phyloP scores from a whole-genome alignment of 2,113 vertebrate genomes.

The Sinosuthora webbiana region DNA sequence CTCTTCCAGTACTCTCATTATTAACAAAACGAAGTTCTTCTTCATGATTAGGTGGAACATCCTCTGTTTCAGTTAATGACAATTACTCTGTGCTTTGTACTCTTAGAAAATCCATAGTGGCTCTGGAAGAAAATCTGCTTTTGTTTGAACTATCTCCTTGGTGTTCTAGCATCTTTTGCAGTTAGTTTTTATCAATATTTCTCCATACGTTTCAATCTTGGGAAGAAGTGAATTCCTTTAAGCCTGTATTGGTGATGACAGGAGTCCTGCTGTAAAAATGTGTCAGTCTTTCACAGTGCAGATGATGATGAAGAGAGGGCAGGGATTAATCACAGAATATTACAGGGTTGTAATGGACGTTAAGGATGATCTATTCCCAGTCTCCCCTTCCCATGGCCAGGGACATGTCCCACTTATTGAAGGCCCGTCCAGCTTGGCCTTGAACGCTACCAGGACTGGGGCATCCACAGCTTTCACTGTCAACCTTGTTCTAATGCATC shows the following conservation, averaged over 20 bases:
- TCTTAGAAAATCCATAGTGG: fast-evolving
- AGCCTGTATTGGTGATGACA: fast-evolving
- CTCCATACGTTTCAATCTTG: neutral
- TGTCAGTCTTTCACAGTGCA: neutral
- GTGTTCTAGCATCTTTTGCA: neutral
- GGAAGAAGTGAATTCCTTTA: neutral
- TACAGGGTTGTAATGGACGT: neutral
- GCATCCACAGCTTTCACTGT: neutral
- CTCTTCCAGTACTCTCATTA: neutral
- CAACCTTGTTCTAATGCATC: neutral
- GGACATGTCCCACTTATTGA: neutral
- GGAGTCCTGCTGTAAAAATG: neutral
- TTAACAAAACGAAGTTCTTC: neutral
- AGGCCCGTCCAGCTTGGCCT: neutral
- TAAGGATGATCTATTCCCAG: neutral
- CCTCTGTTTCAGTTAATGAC: neutral
- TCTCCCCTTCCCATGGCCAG: neutral
- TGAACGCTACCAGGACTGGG: neutral
- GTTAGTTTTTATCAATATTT: neutral
- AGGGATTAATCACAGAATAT: neutral
- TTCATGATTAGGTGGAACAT: neutral
- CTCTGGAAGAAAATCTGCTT: neutral
- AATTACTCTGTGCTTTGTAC: neutral
- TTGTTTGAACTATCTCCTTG: neutral
- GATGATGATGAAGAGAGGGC: too few species aligned